Evolutionary conservation across 2,797 vertebrate species (phyloP), one percentile per base, ranked within the genome.

Genomic region (Psittacula derbiana): DNA sequence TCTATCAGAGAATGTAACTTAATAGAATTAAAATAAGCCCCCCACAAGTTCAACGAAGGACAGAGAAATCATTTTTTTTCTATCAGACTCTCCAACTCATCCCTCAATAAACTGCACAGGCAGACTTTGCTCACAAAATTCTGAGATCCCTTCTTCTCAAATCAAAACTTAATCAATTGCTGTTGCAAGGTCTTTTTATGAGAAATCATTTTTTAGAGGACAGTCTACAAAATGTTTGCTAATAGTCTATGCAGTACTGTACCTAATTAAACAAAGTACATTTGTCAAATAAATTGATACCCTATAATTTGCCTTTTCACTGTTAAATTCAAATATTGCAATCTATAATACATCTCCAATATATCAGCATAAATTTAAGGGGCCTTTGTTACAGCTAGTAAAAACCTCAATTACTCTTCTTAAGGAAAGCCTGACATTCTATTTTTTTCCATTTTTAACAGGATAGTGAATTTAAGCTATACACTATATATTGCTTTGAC

Each of bases 271-370:
- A 88, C 40, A 83, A 88, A 92, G 67, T 41, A 72, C 52, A 92
- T 91, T 93, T 94, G 62, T 86, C 91, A 97, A 93, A 92, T 60
- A 86, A 92, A 94, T 89, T 74, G 67, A 88, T 91, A 82, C 55
- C 60, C 92, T 80, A 88, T 79, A 27, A 91, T 79, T 53, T 84
- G 64, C 50, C 46, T 93, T 89, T 67, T 93, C 75, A 55, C 27
- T 86, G 76, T 76, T 84, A 58, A 85, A 76, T 85, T 73, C 67
- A 52, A 64, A 76, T 17, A 64, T 52, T 86, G 60, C 84, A 62
- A 96, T 86, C 74, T 93, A 81, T 79, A 94, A 93, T 70, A 44
- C 43, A 75, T 91, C 82, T 93, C 57, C 62, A 93, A 53, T 49
- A 50, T 80, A 94, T 47, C 76, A 82, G 33, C 16, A 23, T 46